These are phyloP conservation scores for Pedicia rivosa DNA, from an alignment of 2,888 invertebrate genomes.

Conservation along the genomic window DNA sequence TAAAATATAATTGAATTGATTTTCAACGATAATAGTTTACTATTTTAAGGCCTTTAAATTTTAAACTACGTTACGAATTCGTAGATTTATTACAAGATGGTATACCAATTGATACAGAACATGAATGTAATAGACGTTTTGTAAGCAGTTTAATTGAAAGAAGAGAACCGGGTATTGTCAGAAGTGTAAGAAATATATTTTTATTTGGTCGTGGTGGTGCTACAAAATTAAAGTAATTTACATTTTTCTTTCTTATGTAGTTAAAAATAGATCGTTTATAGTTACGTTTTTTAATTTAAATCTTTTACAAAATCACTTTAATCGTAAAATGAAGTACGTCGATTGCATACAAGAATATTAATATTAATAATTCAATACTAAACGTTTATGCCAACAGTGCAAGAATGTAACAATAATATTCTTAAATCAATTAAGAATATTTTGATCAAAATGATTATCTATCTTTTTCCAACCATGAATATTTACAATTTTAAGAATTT, in stretches of 20 bases:
- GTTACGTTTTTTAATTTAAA: neutral
- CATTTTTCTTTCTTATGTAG: neutral
- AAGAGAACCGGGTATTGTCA: constrained; percentile 53
- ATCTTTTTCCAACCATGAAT: too few species aligned
- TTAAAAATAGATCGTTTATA: neutral
- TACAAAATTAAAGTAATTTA: constrained; percentile 53
- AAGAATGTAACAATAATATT: too few species aligned
- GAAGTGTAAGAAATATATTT: constrained; percentile 68
- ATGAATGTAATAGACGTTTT: constrained; percentile 58
- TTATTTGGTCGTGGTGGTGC: constrained; percentile 74
- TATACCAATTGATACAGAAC: constrained; percentile 51
- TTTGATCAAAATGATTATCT: too few species aligned
- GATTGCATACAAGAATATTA: too few species aligned
- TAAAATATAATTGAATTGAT: too few species aligned
- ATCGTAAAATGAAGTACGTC: neutral
- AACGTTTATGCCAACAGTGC: too few species aligned
- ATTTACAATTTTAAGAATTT: too few species aligned
- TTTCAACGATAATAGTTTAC: too few species aligned
- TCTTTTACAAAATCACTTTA: neutral
- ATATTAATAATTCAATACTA: too few species aligned
- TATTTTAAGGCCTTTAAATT: constrained; percentile 56
- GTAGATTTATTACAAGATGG: constrained; percentile 78
- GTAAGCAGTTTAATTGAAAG: constrained; percentile 39
- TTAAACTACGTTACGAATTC: constrained; percentile 75
- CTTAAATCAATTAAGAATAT: too few species aligned